Base-by-base conservation (phyloP, 2,888 invertebrate species). In the Stenchaetothrips biformis region DNA sequence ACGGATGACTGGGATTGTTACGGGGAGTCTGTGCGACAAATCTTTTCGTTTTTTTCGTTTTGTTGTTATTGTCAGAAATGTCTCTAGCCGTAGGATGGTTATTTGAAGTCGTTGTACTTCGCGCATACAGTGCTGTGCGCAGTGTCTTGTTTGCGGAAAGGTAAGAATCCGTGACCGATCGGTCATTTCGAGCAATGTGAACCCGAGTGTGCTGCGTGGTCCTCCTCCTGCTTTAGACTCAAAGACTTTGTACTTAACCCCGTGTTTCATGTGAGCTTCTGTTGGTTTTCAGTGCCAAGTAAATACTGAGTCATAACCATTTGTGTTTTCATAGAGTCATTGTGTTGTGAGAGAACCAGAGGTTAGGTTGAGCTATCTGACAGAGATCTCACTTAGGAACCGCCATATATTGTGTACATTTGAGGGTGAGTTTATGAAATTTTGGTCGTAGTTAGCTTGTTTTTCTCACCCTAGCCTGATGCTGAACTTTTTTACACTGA, bases 1-100 rank as follows among this genome's bases (percentile, higher is more conserved):
- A 11, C 25, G 9, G 25, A 74, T 74, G 67, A 74, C 67, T 74
- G 67, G 67, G 25, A 67, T n/a, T 67, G 67, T 67, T 74, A 21
- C 18, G 13, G 21, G 11, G 25, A 25, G 11, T 25, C 25, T 7
- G 21, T 74, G 25, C 8, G 11, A 11, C 7, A 7, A 21, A 3
- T 9, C 7, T 74, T 74, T 74, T 21, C 11, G 21, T 11, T n/a
- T 25, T 74, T 4, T 74, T 21, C 11, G n/a, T 21, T 74, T 11
- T 2, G 25, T 8, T 8, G 11, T 1, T 7, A 21, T 25, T 74
- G 53, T 53, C 53, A 53, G 13, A 21, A 74, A 74, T 74, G 67
- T 74, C 25, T 21, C 11, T 74, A 11, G 67, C 25, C n/a, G 25
- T 74, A 0, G 67, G 67, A 7, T 74, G 67, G 67, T 7, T 74